Evolutionary conservation across 2,113 vertebrate species (phyloP).

Genomic region (Noturus placidus): DNA sequence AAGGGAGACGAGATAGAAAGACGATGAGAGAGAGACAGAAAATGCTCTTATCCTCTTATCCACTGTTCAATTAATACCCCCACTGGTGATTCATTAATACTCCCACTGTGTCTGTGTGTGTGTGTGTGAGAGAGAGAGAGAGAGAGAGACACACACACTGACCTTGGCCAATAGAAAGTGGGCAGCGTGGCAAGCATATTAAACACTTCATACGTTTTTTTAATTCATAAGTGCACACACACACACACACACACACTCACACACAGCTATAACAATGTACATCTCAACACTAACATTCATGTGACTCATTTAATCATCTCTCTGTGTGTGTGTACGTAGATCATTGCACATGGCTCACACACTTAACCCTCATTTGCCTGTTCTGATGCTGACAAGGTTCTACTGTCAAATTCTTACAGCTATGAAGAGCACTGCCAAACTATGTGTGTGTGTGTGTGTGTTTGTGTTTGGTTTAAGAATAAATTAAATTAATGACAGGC

Average conservation of each 20-base stretch:
- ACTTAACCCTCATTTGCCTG: constrained; percentile 12
- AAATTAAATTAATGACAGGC: constrained; percentile 6
- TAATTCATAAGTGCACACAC: constrained; percentile 51
- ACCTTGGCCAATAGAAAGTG: constrained; percentile 43
- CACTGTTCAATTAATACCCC: constrained; percentile 36
- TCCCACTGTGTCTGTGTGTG: constrained; percentile 9
- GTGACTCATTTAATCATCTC: neutral
- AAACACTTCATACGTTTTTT: too few species aligned
- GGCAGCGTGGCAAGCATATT: constrained; percentile 43
- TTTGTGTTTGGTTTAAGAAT: constrained; percentile 16
- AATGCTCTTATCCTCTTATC: constrained; percentile 18
- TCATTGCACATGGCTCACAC: neutral
- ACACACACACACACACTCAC: constrained; percentile 9
- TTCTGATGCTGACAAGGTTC: neutral
- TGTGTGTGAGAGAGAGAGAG: constrained; percentile 16
- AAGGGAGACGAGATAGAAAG: neutral
- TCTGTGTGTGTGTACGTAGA: constrained; percentile 1
- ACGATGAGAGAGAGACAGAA: neutral
- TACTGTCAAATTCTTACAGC: constrained; percentile 18
- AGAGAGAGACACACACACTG: neutral
- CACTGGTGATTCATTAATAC: constrained; percentile 33
- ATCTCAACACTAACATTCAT: neutral
- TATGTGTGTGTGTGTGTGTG: constrained; percentile 46
- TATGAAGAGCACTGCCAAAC: neutral
- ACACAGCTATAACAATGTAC: constrained; percentile 4